Base-by-base conservation (phyloP, 1,140 invertebrate species). In the Thaumetopoea pityocampa region DNA sequence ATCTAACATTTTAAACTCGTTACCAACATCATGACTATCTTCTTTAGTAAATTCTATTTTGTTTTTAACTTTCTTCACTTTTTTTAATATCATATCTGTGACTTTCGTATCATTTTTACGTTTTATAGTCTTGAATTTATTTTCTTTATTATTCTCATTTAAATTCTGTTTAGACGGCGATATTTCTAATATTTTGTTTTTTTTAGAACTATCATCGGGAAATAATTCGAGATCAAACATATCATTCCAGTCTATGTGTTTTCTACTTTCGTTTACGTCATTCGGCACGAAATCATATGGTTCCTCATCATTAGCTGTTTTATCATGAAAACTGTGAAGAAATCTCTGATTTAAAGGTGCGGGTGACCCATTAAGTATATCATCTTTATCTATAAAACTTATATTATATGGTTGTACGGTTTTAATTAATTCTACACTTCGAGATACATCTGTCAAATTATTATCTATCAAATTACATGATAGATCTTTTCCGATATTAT, bases 221-320 rank as follows among this genome's bases (percentile, higher is more conserved):
- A 77, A 49, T 24, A 70, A 41, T 32, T 70, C 57, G 1, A 47
- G 47, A 36, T 72, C 69, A 43, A 77, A 67, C 54, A 77, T 72
- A 26, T 72, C 48, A 51, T 63, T 45, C 72, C 67, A 77, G 5
- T 41, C 12, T 16, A 41, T 28, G 15, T 4, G 2, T 6, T 7
- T 14, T 15, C 20, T 14, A 5, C 8, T 19, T 18, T 7, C n/a
- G 2, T 15, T 26, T 11, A 11, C 12, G 12, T 9, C 9, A 14
- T 11, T 14, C 2, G 29, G n/a, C n/a, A 19, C 14, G 7, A 1
- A 1, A 4, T 24, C 8, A 5, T 24, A 2, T n/a, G 8, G 12
- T 5, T 27, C 10, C 9, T 38, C 9, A 19, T 18, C 11, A 8
- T 8, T 20, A 18, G 4, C 5, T 24, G n/a, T n/a, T n/a, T 19